Conservation (phyloP, 2,888 invertebrate species). For the Pimpla rufipes region DNA sequence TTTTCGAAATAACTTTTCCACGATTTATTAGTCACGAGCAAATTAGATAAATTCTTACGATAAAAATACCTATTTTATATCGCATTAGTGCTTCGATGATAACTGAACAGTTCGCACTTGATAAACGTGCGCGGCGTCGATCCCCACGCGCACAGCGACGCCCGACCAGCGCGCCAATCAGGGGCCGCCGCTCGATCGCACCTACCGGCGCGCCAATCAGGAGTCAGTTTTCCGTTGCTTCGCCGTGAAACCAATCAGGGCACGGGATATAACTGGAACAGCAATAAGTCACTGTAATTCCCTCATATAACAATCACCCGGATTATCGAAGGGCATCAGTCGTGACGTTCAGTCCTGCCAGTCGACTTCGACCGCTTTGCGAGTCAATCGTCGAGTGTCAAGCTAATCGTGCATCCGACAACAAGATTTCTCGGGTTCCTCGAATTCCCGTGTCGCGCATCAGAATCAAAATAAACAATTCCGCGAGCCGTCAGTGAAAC, state of each 20-base stretch:
- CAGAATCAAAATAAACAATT: not conserved
- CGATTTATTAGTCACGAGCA: no score
- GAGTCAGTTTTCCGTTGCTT: not conserved
- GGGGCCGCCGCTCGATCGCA: not conserved
- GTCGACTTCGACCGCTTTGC: not conserved
- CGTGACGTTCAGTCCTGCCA: not conserved
- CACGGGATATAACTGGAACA: no score
- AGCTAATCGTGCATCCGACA: not conserved
- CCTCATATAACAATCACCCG: not conserved
- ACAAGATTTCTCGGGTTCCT: not conserved
- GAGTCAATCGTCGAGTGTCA: not conserved
- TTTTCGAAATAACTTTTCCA: no score
- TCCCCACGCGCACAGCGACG: no score
- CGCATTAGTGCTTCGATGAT: no score
- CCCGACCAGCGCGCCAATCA: not conserved
- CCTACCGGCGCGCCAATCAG: slow-evolving; percentile 1
- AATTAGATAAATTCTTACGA: no score
- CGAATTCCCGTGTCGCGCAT: not conserved
- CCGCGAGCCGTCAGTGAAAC: not conserved
- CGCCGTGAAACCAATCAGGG: no score
- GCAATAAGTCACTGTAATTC: not conserved
- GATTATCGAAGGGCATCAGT: not conserved
- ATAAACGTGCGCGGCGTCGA: no score
- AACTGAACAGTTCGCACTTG: no score
- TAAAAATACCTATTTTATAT: no score